A percentile compares a stretch with the other conserved stretches of the same genome.
These are phyloP conservation scores for Eupithecia centaureata DNA, from an alignment of 2,888 invertebrate genomes.

Conservation along the genomic window DNA sequence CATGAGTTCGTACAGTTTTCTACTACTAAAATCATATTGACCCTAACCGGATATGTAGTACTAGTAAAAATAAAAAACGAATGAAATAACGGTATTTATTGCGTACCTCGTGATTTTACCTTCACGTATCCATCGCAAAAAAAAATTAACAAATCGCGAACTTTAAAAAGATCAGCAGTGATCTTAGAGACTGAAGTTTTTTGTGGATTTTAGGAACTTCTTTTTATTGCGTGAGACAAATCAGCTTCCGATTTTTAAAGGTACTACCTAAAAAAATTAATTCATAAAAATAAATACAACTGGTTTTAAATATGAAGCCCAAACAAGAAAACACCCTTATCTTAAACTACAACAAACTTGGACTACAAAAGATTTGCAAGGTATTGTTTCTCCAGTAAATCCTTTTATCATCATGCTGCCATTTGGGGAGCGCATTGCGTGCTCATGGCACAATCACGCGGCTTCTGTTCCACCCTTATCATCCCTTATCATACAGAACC, in stretches of 20 bases:
- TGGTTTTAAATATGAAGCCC: background rate
- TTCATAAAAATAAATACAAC: background rate
- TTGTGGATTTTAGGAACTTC: too few relatives aligned
- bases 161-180: too few relatives aligned
- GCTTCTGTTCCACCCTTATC: conserved; percentile 27
- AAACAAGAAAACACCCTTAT: background rate
- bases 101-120: too few relatives aligned
- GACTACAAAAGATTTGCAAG: background rate
- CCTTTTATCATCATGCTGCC: background rate
- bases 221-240: too few relatives aligned
- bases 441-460: conserved; percentile 22
- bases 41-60: background rate
- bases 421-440: conserved; percentile 9
- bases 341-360: background rate
- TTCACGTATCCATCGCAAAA: too few relatives aligned
- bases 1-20: background rate
- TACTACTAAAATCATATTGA: background rate
- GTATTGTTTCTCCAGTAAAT: background rate
- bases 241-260: too few relatives aligned
- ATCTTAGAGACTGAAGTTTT: too few relatives aligned
- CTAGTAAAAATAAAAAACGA: too few relatives aligned
- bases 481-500: background rate
- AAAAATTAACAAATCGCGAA: too few relatives aligned
- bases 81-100: too few relatives aligned
- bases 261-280: too few relatives aligned